A percentile compares a stretch with the other conserved stretches of the same genome.
Conservation (phyloP, 2,888 invertebrate species). For the Drosophila mimetica region DNA sequence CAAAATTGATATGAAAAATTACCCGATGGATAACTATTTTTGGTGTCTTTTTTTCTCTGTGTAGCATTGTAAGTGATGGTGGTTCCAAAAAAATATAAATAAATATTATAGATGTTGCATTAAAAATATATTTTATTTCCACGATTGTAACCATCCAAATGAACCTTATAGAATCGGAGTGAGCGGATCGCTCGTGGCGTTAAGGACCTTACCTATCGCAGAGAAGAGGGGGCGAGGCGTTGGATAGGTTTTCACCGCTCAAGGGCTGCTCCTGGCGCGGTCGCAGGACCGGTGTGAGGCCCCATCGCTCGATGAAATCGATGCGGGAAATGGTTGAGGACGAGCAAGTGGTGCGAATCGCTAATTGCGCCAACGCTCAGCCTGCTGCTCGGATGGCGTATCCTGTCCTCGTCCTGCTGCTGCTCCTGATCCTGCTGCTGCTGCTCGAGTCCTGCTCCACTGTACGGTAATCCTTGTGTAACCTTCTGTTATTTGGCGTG, state of each 20-base stretch:
- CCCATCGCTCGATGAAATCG: constrained; percentile 99
- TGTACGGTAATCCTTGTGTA: background rate
- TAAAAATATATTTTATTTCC: too few species aligned
- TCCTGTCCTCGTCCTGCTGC: constrained; percentile 17
- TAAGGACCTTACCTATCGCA: constrained; percentile 83
- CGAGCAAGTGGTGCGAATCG: constrained; percentile 82
- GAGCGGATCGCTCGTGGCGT: background rate
- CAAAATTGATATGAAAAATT: too few species aligned
- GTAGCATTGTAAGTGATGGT: too few species aligned
- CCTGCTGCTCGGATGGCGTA: constrained; percentile 17
- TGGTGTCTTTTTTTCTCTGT: too few species aligned
- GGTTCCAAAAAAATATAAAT: too few species aligned
- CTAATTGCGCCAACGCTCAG: constrained; percentile 80
- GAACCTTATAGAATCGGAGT: background rate
- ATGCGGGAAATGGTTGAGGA: constrained; percentile 94
- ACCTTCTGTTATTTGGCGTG: constrained; percentile 26
- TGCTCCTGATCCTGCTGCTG: constrained; percentile 10
- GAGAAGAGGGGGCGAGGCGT: constrained; percentile 85
- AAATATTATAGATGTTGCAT: too few species aligned
- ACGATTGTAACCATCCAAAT: too few species aligned
- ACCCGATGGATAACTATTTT: too few species aligned
- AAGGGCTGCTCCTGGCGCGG: constrained; percentile 97
- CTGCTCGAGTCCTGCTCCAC: background rate
- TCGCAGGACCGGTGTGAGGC: constrained; percentile 98
- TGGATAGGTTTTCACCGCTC: constrained; percentile 85